phyloP scores from a whole-genome alignment of 2,797 vertebrate species.

The Falco berigora region DNA sequence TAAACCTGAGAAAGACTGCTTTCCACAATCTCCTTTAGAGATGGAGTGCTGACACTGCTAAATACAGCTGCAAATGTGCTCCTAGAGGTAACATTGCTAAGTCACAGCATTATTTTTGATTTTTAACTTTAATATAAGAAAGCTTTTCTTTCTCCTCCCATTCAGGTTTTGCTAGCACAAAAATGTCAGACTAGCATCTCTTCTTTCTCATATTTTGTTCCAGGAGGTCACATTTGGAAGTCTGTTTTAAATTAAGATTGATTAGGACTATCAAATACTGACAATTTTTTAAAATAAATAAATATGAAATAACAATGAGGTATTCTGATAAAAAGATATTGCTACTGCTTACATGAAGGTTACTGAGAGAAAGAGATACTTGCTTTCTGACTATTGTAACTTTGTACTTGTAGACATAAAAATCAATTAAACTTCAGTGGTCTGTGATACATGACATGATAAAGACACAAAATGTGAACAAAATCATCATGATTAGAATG shows the following conservation, averaged over 20 bases:
- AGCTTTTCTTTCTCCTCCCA: neutral
- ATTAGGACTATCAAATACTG: neutral
- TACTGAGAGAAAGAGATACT: neutral
- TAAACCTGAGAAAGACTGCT: neutral
- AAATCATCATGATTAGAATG: neutral
- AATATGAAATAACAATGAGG: neutral
- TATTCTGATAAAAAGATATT: neutral
- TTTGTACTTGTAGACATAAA: neutral
- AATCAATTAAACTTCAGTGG: neutral
- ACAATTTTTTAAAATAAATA: neutral
- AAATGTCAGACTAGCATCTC: neutral
- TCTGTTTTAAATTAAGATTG: neutral
- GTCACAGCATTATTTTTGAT: neutral
- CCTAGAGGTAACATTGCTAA: conserved; percentile 9
- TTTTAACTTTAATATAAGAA: neutral
- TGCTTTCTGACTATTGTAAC: neutral
- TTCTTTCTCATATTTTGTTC: neutral
- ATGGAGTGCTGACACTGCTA: neutral
- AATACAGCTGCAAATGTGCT: conserved; percentile 1
- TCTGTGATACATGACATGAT: neutral
- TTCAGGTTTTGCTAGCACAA: neutral
- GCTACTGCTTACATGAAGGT: neutral
- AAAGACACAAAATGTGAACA: neutral
- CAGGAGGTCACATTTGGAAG: neutral
- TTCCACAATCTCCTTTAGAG: conserved; percentile 13